Evolutionary conservation across 2,888 invertebrate genomes (phyloP).

Genomic region (Amphipoea lucens): DNA sequence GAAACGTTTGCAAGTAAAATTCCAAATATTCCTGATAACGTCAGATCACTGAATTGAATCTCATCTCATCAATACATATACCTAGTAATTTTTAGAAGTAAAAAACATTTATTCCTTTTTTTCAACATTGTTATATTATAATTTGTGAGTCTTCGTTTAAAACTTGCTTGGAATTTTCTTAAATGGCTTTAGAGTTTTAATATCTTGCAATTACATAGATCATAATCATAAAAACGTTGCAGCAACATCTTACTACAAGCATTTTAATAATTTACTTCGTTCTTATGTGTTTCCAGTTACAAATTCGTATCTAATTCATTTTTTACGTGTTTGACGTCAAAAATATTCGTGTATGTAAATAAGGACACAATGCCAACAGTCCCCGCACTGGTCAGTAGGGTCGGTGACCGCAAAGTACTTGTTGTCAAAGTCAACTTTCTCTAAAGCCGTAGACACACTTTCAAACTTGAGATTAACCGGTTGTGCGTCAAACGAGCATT

Average conservation of each 20-base stretch:
- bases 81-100: not conserved
- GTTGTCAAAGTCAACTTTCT: conserved; percentile 46
- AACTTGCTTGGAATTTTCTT: too few relatives aligned
- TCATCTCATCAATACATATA: not conserved
- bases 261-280: not conserved
- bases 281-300: not conserved
- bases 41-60: not conserved
- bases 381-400: conserved; percentile 12
- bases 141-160: not conserved
- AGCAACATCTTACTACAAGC: not conserved
- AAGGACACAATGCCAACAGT: conserved; percentile 2
- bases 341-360: not conserved
- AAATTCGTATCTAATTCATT: not conserved
- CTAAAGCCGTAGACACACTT: conserved; percentile 35
- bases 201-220: not conserved
- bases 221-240: not conserved
- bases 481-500: not conserved
- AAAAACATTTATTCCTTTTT: not conserved
- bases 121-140: not conserved
- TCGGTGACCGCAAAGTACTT: conserved; percentile 41
- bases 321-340: not conserved
- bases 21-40: not conserved
- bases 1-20: not conserved
- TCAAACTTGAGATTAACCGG: conserved; percentile 2
- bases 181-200: not conserved